Conservation (phyloP, 2,113 vertebrate genomes). For the Tursiops truncatus region DNA sequence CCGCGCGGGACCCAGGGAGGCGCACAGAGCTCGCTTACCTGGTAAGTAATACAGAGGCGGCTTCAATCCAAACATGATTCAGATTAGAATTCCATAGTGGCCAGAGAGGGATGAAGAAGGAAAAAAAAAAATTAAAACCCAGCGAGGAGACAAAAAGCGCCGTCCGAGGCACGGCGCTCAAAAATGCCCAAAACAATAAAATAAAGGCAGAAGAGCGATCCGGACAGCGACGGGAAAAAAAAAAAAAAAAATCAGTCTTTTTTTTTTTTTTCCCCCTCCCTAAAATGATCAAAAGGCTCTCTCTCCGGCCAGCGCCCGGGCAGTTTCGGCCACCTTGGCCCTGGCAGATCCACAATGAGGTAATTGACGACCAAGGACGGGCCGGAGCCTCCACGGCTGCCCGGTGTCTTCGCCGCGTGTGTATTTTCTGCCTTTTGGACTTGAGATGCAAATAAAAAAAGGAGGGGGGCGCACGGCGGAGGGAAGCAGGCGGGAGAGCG, state of each 20-base stretch:
- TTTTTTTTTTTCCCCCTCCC: not conserved
- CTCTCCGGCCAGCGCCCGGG: slow-evolving; percentile 55
- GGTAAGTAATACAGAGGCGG: slow-evolving; percentile 98
- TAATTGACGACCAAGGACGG: slow-evolving; percentile 55
- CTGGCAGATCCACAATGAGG: slow-evolving; percentile 69
- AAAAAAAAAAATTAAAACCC: slow-evolving; percentile 16
- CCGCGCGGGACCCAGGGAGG: slow-evolving; percentile 39
- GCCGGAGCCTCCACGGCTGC: slow-evolving; percentile 72
- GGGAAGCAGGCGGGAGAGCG: slow-evolving; percentile 70
- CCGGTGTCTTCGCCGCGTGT: slow-evolving; percentile 77
- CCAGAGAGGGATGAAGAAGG: slow-evolving; percentile 75
- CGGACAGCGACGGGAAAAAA: slow-evolving; percentile 22
- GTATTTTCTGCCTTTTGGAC: slow-evolving; percentile 83
- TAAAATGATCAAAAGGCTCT: slow-evolving; percentile 33
- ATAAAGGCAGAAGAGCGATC: slow-evolving; percentile 74
- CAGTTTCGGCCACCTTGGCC: slow-evolving; percentile 83
- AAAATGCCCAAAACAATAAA: slow-evolving; percentile 81
- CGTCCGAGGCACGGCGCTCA: slow-evolving; percentile 56
- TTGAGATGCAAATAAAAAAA: slow-evolving; percentile 82
- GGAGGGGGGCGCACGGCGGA: slow-evolving; percentile 62
- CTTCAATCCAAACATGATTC: slow-evolving; percentile 99
- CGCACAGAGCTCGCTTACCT: slow-evolving; percentile 88
- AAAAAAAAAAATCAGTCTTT: slow-evolving; percentile 9
- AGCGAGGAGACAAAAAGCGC: slow-evolving; percentile 40
- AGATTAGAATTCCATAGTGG: slow-evolving; percentile 90